Evolutionary conservation across 2,888 invertebrate genomes (phyloP), one percentile per base, ranked within the genome.

Genomic region (Nudaria mundana): DNA sequence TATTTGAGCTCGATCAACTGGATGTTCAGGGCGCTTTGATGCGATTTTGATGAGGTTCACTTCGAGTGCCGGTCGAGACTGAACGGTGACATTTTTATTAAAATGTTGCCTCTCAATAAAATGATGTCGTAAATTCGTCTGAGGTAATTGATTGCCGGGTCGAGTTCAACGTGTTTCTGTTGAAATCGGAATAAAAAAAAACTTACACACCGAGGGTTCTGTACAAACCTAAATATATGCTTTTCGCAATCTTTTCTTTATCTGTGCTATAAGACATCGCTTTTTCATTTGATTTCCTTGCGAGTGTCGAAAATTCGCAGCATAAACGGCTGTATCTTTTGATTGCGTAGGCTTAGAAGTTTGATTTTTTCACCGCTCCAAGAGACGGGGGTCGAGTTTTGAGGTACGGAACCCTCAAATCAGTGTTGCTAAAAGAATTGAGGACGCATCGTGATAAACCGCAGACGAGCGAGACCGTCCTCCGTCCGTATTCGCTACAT

Each of bases 1-100:
- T 74, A 69, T 64, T 75, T 55, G 58, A 63, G 56, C 22, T 29
- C 23, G 63, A 69, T 60, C 48, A 69, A 73, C 68, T 66, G 73
- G 74, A 71, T 68, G 75, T 68, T 61, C 56, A 65, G 59, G 62
- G 55, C 39, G 66, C 61, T 72, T 72, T 80, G 77, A 83, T 81
- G 77, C 69, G 81, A 76, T 72, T 81, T 83, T 83, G 79, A 84
- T 78, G 80, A 81, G 78, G 57, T 66, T 57, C 50, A 48, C 52
- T 63, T 57, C 63, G 57, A 34, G 59, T 52, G 52, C 47, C 50
- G 43, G 38, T 40, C 37, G 47, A 56, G 62, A 58, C 54, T 44
- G 55, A 58, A 54, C 57, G 60, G 55, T 56, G 70, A 70, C 71
- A 69, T 69, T 75, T 79, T 80, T 78, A 77, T 78, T 76, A 71